A percentile compares a stretch with the other conserved stretches of the same genome.
Conservation (phyloP, 92 coral and sea anemone genomes). For the Epizoanthus stellaris region DNA sequence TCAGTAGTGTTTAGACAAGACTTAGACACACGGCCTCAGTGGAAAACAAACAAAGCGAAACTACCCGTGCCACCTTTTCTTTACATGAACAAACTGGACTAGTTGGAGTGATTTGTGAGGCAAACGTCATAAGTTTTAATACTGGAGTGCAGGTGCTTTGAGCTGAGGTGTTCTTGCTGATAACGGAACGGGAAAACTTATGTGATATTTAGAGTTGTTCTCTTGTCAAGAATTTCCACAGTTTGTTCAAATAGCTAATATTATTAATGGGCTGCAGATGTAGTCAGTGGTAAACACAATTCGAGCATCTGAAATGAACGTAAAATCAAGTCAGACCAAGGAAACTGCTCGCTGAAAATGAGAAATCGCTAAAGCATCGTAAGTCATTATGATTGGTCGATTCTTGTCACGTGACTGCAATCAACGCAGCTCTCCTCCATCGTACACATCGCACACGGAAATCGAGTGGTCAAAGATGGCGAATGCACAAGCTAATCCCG, state of each 20-base stretch:
- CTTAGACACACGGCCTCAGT: too few species aligned
- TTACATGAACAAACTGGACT: too few species aligned
- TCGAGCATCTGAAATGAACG: slow-evolving; percentile 1
- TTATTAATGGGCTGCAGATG: not conserved
- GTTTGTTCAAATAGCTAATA: not conserved
- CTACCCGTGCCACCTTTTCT: too few species aligned
- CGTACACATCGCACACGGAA: slow-evolving; percentile 99
- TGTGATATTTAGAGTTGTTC: too few species aligned
- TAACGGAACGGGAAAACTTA: too few species aligned
- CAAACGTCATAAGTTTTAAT: too few species aligned
- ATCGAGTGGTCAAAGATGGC: slow-evolving; percentile 99
- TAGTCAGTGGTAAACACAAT: not conserved
- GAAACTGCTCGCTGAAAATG: not conserved
- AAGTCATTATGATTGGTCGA: slow-evolving; percentile 70
- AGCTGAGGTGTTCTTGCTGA: too few species aligned
- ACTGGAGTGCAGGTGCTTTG: too few species aligned
- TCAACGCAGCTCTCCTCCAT: slow-evolving; percentile 56
- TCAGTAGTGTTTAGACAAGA: not conserved
- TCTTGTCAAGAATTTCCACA: not conserved
- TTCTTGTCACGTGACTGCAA: slow-evolving; percentile 81
- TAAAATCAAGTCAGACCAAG: not conserved
- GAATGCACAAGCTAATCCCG: slow-evolving; percentile 58
- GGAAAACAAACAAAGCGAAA: too few species aligned
- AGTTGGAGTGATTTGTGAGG: too few species aligned
- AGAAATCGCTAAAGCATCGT: slow-evolving; percentile 34